These are phyloP conservation scores for Pangasius larnaudii DNA, from an alignment of 2,797 vertebrate genomes.

Conservation along the genomic window DNA sequence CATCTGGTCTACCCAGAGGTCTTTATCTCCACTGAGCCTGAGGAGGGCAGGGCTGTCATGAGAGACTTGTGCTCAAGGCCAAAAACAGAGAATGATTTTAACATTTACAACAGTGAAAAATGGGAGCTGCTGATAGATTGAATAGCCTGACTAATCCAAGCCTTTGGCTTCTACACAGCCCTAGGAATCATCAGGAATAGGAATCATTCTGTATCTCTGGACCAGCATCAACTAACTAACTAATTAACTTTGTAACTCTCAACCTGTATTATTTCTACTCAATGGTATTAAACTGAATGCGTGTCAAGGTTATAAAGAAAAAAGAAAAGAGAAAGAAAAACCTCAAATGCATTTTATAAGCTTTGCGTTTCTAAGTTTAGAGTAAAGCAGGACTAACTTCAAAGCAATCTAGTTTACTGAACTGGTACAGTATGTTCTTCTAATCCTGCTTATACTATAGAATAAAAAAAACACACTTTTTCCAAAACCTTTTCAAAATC, in stretches of 20 bases:
- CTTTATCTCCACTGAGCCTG: slow-evolving; percentile 47
- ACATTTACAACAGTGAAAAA: slow-evolving; percentile 2
- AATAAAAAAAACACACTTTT: background rate
- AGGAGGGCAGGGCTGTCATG: slow-evolving; percentile 33
- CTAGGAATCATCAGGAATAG: background rate
- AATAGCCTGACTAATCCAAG: slow-evolving; percentile 13
- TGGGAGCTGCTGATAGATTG: background rate
- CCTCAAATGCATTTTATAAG: background rate
- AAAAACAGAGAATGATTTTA: slow-evolving; percentile 21
- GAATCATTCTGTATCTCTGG: background rate
- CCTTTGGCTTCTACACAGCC: background rate
- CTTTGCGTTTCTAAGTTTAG: background rate
- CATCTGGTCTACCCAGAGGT: slow-evolving; percentile 43
- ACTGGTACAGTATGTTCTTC: background rate
- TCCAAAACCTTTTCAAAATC: background rate
- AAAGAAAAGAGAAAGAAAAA: background rate
- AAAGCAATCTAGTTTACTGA: background rate
- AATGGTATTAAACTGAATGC: background rate
- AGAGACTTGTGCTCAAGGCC: slow-evolving; percentile 34
- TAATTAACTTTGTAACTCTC: no score
- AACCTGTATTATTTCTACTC: background rate
- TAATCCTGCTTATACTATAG: background rate
- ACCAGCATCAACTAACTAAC: background rate
- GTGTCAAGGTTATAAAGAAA: background rate
- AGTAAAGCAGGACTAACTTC: background rate